Evolutionary conservation across 2,113 vertebrate genomes (phyloP), one percentile per base, ranked within the genome.

Genomic region (Neolamprologus brichardi): DNA sequence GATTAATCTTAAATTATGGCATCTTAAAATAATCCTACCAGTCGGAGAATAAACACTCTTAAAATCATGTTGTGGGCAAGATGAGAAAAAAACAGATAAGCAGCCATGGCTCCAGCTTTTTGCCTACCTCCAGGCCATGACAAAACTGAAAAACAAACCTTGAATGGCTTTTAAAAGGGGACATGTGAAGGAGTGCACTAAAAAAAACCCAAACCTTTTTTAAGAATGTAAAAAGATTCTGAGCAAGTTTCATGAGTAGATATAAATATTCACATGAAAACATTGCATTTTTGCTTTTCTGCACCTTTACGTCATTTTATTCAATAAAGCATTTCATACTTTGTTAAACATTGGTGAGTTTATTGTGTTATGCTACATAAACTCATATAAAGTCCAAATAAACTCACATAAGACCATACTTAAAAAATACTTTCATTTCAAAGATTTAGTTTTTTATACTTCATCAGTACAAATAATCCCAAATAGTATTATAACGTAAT

Each of bases 201-300:
- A 17, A 15, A 41, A 70, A 9, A 41, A 0, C 0, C 0, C 1
- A n/a, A 34, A 34, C 4, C 30, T 12, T 37, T 64, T 64, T 41
- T 70, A 41, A 41, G 11, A 75, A 17, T 46, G 23, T 28, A 46
- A 46, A 46, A 46, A 28, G 14, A 75, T 75, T 75, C 9, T 46
- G 70, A 44, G 20, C 20, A 75, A 28, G 41, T 46, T 46, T 28
- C 41, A 75, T 17, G 23, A 75, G 23, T 44, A 25, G 20, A 72
- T 11, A 62, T 34, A 18, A 18, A 75, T 28, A 25, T 11, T 17
- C 14, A 28, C 23, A 75, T 46, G 23, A 17, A 44, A 28, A 28
- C 70, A 75, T 28, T 17, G 23, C 23, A 46, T 28, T 75, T 75
- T 28, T 25, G 39, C 23, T 75, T 46, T 75, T 28, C 39, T 75